Conservation (phyloP, 2,797 vertebrate species). For the Poecilia gillii region DNA sequence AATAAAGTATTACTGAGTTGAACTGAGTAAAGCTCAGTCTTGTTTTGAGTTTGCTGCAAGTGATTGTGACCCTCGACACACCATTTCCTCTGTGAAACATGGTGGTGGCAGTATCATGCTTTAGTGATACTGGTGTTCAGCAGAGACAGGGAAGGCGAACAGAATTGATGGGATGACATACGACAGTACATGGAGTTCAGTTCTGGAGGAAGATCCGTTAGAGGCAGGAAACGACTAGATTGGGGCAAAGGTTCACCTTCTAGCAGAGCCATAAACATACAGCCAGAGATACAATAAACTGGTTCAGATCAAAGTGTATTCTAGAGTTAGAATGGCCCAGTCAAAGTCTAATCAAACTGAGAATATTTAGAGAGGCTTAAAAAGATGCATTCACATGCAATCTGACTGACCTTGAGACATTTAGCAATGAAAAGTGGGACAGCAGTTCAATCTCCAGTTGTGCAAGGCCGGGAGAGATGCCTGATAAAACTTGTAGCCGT, state of each 20-base stretch:
- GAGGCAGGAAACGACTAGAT: neutral
- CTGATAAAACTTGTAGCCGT: neutral
- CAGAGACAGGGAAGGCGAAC: neutral
- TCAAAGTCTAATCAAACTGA: neutral
- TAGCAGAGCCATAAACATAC: neutral
- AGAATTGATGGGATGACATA: neutral
- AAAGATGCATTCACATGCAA: neutral
- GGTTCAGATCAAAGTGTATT: neutral
- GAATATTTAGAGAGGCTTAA: neutral
- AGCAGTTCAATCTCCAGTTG: neutral
- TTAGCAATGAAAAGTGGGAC: neutral
- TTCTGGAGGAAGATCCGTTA: neutral
- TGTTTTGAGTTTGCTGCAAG: neutral
- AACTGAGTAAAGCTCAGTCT: neutral
- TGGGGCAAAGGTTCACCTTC: neutral
- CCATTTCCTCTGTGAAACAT: neutral
- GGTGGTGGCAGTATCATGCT: neutral
- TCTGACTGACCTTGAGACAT: neutral
- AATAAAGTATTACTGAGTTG: neutral
- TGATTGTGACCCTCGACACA: neutral
- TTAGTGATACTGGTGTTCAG: neutral
- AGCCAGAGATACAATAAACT: neutral
- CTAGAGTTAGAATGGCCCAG: neutral
- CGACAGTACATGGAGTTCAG: neutral
- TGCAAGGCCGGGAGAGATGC: neutral